Evolutionary conservation across 2,797 vertebrate species (phyloP).

Genomic region (Mus spretus): DNA sequence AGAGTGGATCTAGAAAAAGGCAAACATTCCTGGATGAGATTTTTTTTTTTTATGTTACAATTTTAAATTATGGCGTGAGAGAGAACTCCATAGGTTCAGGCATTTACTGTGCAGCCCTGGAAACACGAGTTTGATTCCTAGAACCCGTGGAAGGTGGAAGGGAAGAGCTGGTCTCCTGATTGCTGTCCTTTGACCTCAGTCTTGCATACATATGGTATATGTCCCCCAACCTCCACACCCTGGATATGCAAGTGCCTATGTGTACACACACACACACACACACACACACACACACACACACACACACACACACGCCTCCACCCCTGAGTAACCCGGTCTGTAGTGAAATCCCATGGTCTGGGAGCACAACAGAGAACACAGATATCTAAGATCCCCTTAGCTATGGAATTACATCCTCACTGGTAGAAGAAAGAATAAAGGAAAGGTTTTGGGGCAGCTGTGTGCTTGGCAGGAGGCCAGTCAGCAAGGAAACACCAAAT

Average conservation of each 20-base stretch:
- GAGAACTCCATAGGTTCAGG: background rate
- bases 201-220: background rate
- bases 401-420: conserved; percentile 28
- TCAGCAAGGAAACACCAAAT: conserved; percentile 12
- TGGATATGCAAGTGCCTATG: background rate
- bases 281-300: background rate
- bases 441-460: conserved; percentile 17
- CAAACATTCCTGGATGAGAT: background rate
- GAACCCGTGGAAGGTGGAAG: background rate
- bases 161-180: background rate
- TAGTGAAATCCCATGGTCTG: conserved; percentile 50
- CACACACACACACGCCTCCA: background rate
- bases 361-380: background rate
- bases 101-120: background rate
- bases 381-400: background rate
- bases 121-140: background rate
- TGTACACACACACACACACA: too few relatives aligned
- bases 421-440: conserved; percentile 23
- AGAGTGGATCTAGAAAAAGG: conserved; percentile 56
- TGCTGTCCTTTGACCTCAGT: background rate
- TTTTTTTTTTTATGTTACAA: conserved; percentile 29
- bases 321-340: background rate
- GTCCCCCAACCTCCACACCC: background rate
- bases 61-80: background rate
- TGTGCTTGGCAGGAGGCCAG: background rate